Conservation (phyloP, 2,797 vertebrate genomes). For the Eupleurogrammus muticus region DNA sequence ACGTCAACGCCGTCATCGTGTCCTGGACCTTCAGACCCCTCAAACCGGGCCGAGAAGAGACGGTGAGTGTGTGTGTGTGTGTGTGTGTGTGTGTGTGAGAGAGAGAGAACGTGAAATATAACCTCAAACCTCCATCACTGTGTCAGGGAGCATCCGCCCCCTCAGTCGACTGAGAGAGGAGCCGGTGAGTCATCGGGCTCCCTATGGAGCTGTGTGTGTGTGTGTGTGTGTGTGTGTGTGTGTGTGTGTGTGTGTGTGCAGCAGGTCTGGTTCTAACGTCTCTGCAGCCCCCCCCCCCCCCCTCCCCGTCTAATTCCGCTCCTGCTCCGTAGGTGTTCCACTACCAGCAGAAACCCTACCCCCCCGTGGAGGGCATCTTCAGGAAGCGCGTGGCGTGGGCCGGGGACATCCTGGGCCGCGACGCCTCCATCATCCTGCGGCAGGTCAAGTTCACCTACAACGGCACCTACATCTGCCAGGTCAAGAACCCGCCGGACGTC, state of each 20-base stretch:
- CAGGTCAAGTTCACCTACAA: conserved; percentile 90
- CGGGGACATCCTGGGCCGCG: conserved; percentile 86
- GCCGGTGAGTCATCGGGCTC: conserved; percentile 65
- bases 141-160: conserved; percentile 63
- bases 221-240: conserved; percentile 33
- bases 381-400: conserved; percentile 86
- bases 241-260: conserved; percentile 31
- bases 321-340: conserved; percentile 92
- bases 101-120: conserved; percentile 37
- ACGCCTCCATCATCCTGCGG: conserved; percentile 89
- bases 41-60: conserved; percentile 81
- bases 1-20: conserved; percentile 72
- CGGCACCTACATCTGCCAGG: conserved; percentile 92
- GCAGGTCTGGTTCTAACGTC: conserved; percentile 26
- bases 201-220: conserved; percentile 46
- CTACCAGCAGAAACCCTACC: conserved; percentile 84
- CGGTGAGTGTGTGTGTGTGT: conserved; percentile 81
- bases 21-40: conserved; percentile 92
- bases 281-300: too few relatives aligned
- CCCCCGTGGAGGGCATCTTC: conserved; percentile 82
- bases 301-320: too few relatives aligned
- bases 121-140: conserved; percentile 33
- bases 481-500: conserved; percentile 91
- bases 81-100: conserved; percentile 12
- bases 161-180: conserved; percentile 40